Evolutionary conservation across 2,113 vertebrate genomes (phyloP).

Genomic region (Centropus unirufus): DNA sequence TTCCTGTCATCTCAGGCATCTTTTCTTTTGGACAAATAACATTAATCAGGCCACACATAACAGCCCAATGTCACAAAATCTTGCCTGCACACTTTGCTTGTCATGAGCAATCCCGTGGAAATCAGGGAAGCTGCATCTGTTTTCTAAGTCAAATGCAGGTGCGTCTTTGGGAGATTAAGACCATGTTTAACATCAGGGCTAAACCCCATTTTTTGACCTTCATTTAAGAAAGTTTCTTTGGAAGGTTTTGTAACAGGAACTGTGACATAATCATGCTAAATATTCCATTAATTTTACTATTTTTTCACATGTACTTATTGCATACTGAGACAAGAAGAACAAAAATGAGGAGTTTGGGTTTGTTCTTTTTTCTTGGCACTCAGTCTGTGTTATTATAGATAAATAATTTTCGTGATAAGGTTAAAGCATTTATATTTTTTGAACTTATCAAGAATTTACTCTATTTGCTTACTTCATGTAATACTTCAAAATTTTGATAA

Average conservation of each 20-base stretch:
- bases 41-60: background rate
- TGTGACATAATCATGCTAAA: background rate
- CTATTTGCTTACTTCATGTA: constrained; percentile 27
- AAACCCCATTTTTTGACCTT: background rate
- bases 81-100: background rate
- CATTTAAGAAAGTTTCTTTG: background rate
- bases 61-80: background rate
- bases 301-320: background rate
- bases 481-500: constrained; percentile 51
- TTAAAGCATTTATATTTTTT: constrained; percentile 42
- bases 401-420: constrained; percentile 50
- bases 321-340: background rate
- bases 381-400: constrained; percentile 39
- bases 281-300: background rate
- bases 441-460: constrained; percentile 41
- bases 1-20: background rate
- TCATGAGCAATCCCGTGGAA: background rate
- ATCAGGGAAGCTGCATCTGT: background rate
- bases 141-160: background rate
- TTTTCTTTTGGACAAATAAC: background rate
- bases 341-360: background rate
- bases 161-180: background rate
- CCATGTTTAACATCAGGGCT: background rate
- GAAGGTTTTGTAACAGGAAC: background rate
- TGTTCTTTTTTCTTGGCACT: constrained; percentile 22